phyloP scores from a whole-genome alignment of 2,797 vertebrate species.

The Menidia menidia region DNA sequence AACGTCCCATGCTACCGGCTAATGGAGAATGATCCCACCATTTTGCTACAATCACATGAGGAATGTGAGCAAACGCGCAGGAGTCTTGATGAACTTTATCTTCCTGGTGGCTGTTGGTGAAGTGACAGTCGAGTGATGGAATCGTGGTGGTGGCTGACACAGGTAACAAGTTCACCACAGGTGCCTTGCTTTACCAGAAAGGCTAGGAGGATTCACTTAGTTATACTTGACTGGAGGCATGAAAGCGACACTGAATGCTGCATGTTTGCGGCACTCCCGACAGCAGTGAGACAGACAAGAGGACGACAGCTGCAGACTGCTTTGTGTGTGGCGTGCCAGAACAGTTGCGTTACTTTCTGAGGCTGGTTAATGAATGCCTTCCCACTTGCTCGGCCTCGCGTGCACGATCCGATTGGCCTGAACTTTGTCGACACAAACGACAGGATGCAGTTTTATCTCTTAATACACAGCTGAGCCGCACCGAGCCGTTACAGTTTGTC shows the following conservation, averaged over 20 bases:
- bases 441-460: background rate
- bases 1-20: constrained; percentile 12
- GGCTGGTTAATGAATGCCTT: constrained; percentile 24
- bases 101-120: background rate
- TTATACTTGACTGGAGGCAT: constrained; percentile 40
- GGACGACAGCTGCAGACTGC: constrained; percentile 15
- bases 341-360: constrained; percentile 26
- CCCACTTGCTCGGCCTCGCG: background rate
- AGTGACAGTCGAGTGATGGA: background rate
- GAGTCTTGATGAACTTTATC: constrained; percentile 13
- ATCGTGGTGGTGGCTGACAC: background rate
- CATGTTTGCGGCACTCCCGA: constrained; percentile 25
- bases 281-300: constrained; percentile 18
- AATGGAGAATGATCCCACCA: background rate
- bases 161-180: constrained; percentile 19
- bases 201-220: constrained; percentile 12
- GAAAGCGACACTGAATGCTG: constrained; percentile 34
- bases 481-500: constrained; percentile 1
- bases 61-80: background rate
- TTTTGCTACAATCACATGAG: constrained; percentile 29
- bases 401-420: too few relatives aligned
- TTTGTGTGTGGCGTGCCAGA: constrained; percentile 47
- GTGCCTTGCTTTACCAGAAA: constrained; percentile 15
- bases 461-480: background rate
- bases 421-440: too few relatives aligned